Base-by-base conservation (phyloP, 2,113 vertebrate genomes). In the Aptenodytes forsteri region DNA sequence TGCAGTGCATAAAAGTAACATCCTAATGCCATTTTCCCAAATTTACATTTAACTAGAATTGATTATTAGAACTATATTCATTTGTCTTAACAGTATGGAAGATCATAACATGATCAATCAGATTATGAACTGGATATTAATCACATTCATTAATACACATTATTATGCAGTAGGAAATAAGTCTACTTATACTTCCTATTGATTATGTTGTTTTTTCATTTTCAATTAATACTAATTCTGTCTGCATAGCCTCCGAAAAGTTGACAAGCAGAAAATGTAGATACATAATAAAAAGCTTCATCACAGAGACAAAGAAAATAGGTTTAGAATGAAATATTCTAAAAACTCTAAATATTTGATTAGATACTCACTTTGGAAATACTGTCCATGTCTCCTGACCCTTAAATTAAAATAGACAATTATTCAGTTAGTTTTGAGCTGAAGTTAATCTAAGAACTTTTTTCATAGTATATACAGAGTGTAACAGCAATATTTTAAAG, bases 361-460 rank as follows among this genome's bases (percentile, higher is more conserved):
- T 62, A 29, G 70, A 62, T 89, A 98, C 98, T 98, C 91, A 99
- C 99, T 99, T 99, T 99, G 97, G 99, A 99, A 98, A 99, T 99
- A 98, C 99, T 99, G 98, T 99, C 99, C 98, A 99, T 99, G 97
- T 99, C 99, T 98, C 99, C 99, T 94, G 99, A 99, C 93, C 99
- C 99, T 99, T 96, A 90, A 98, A 92, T 72, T 91, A 95, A 98
- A 97, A 65, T 3, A 80, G 71, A 96, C 44, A 96, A 75, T 72
- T 89, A 46, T 54, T 90, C 66, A 64, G 94, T 97, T 94, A 98
- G 69, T 83, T 92, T 83, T 92, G 47, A 81, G 61, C 29, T 84
- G 34, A 83, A 82, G 61, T 36, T 77, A 82, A 83, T 69, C 56
- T n/a, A 89, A 25, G 25, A 25, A 1, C 6, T 42, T 72, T 83